Conservation (phyloP, 2,113 vertebrate species). For the Garra rufa region DNA sequence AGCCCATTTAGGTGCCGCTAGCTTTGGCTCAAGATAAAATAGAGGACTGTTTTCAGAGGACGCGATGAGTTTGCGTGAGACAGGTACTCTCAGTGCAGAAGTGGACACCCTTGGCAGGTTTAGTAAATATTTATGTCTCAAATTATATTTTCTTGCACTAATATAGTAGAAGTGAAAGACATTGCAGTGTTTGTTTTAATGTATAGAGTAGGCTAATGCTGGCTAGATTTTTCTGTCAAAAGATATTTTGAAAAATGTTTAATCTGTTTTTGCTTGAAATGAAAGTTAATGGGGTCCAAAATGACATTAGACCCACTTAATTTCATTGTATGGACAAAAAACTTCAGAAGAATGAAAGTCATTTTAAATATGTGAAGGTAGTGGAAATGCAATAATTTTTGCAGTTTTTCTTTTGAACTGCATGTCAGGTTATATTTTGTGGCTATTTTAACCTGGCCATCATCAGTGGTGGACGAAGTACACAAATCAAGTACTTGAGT, state of each 20-base stretch:
- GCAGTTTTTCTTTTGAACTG: too few relatives aligned
- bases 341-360: neutral
- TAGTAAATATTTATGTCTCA: slow-evolving; percentile 38
- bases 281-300: neutral
- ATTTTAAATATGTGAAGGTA: too few relatives aligned
- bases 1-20: slow-evolving; percentile 1
- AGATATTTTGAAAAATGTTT: neutral
- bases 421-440: too few relatives aligned
- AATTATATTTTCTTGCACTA: neutral
- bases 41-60: neutral
- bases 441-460: too few relatives aligned
- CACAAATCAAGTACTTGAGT: too few relatives aligned
- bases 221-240: neutral
- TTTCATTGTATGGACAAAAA: neutral
- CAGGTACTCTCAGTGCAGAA: slow-evolving; percentile 67
- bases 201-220: neutral
- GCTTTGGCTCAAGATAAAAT: slow-evolving; percentile 24
- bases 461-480: too few relatives aligned
- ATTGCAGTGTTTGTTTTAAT: neutral
- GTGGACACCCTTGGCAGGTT: slow-evolving; percentile 66
- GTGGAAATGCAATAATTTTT: too few relatives aligned
- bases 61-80: neutral
- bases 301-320: neutral
- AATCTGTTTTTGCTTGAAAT: neutral
- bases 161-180: neutral